Conservation (phyloP, 2,888 invertebrate genomes). For the Myopa testacea region DNA sequence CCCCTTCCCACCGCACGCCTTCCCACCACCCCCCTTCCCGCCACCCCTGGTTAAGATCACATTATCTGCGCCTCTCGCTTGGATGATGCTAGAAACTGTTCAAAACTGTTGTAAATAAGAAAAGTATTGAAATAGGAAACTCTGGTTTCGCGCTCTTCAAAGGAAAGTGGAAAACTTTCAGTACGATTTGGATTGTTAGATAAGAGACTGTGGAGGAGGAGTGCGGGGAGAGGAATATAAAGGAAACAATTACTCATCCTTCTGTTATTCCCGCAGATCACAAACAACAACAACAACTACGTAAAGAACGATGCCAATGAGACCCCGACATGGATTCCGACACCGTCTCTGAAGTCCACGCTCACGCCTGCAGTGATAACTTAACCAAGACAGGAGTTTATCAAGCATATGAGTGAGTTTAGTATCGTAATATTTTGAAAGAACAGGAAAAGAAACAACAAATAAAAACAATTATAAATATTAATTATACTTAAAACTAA, state of each 20-base stretch:
- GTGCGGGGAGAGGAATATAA: neutral
- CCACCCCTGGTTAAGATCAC: slow-evolving; percentile 22
- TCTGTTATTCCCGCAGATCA: neutral
- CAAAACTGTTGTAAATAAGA: slow-evolving; percentile 10
- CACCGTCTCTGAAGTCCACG: too few species aligned
- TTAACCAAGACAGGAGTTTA: too few species aligned
- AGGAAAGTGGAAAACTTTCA: slow-evolving; percentile 19
- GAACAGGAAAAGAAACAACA: too few species aligned
- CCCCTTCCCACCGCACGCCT: neutral
- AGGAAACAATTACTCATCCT: slow-evolving; percentile 22
- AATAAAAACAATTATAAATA: too few species aligned
- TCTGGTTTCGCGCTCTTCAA: neutral
- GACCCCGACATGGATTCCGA: too few species aligned
- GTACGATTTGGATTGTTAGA: neutral
- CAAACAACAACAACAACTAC: neutral
- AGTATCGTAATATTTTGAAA: too few species aligned
- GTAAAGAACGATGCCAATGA: neutral
- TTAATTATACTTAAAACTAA: too few species aligned
- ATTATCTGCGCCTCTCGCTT: slow-evolving; percentile 25
- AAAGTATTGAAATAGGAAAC: slow-evolving; percentile 20
- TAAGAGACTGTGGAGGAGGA: neutral
- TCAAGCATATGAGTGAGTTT: too few species aligned
- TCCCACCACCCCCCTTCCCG: neutral
- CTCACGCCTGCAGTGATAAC: too few species aligned
- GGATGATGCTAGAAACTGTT: slow-evolving; percentile 20